Evolutionary conservation across 1,140 invertebrate genomes (phyloP).

Genomic region (Drosophila ohnishii): DNA sequence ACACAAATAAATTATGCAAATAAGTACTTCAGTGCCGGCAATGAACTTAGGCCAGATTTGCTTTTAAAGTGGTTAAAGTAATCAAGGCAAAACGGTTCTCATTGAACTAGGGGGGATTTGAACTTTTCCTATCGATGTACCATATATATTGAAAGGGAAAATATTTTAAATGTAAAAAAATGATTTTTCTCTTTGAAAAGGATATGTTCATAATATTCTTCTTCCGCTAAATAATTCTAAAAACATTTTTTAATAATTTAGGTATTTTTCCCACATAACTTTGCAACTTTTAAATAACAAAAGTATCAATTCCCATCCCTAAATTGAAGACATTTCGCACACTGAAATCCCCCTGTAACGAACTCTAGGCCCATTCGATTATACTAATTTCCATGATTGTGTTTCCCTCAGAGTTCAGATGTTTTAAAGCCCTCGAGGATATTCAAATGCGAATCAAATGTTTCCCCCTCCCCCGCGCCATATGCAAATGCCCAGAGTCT

Average conservation of each 20-base stretch:
- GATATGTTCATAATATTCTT: too few relatives aligned
- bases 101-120: not conserved
- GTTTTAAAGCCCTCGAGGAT: conserved; percentile 12
- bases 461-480: conserved; percentile 17
- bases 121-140: not conserved
- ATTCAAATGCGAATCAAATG: conserved; percentile 38
- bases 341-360: not conserved
- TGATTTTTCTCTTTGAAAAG: not conserved
- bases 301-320: not conserved
- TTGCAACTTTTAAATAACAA: not conserved
- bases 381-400: conserved; percentile 8
- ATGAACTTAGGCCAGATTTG: conserved; percentile 26
- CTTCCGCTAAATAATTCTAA: too few relatives aligned
- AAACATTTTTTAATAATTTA: not conserved
- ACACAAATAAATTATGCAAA: conserved; percentile 70
- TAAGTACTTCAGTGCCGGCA: conserved; percentile 37
- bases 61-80: conserved; percentile 31
- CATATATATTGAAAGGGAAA: not conserved
- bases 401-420: conserved; percentile 11
- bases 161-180: not conserved
- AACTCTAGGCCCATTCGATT: conserved; percentile 7
- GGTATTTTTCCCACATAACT: not conserved
- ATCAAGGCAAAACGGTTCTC: conserved; percentile 4
- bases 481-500: conserved; percentile 53
- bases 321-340: not conserved